Conservation (phyloP, 2,888 invertebrate species). For the Ernsta delagoae region DNA sequence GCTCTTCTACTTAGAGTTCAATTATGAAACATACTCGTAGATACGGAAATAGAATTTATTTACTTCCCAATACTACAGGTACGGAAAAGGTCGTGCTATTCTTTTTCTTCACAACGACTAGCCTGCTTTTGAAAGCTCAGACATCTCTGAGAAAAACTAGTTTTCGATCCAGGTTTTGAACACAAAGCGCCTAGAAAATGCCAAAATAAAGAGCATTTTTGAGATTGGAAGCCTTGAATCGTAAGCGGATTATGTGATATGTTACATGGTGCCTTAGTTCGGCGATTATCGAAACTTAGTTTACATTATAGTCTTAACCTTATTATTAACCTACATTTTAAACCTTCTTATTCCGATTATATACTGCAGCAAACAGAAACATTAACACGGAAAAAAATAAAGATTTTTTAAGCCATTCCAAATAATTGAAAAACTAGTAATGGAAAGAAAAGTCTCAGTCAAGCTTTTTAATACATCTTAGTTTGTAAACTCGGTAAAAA, state of each 20-base stretch:
- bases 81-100: too few relatives aligned
- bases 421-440: background rate
- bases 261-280: background rate
- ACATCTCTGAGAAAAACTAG: too few relatives aligned
- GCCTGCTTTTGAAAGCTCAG: too few relatives aligned
- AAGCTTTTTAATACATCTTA: background rate
- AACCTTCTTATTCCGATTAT: background rate
- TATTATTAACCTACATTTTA: background rate
- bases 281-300: background rate
- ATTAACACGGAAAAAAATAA: too few relatives aligned
- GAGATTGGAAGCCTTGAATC: background rate
- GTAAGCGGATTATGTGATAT: background rate
- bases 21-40: too few relatives aligned
- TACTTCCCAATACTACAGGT: too few relatives aligned
- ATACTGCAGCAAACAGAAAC: background rate
- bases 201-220: background rate
- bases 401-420: background rate
- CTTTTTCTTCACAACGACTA: too few relatives aligned
- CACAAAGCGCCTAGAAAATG: too few relatives aligned
- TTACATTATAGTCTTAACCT: background rate
- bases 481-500: background rate
- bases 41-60: too few relatives aligned
- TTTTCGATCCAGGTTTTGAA: too few relatives aligned
- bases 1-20: too few relatives aligned
- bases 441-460: background rate